Evolutionary conservation across 2,113 vertebrate species (phyloP).

Genomic region (Gymnorhina tibicen): DNA sequence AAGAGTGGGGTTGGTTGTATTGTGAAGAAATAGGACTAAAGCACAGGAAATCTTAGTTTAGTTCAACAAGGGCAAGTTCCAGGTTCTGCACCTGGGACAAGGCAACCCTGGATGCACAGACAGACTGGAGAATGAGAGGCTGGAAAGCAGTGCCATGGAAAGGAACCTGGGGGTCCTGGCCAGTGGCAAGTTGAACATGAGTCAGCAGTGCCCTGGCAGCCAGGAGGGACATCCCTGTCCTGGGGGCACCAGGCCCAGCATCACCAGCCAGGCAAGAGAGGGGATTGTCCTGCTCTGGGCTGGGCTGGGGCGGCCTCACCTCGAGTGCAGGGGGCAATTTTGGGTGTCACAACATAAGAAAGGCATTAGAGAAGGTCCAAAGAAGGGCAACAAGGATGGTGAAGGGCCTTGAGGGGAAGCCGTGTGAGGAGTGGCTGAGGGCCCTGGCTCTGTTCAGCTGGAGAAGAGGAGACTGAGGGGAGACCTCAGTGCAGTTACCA

Average conservation of each 20-base stretch:
- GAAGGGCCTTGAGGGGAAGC: background rate
- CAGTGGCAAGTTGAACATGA: background rate
- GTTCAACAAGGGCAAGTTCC: rapidly evolving
- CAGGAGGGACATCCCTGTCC: background rate
- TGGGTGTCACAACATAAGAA: rapidly evolving
- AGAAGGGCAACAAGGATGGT: rapidly evolving
- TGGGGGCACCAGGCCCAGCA: background rate
- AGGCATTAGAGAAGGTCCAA: too few species aligned
- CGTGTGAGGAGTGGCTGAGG: rapidly evolving
- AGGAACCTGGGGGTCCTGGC: background rate
- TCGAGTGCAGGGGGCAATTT: rapidly evolving
- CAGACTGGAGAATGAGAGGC: background rate
- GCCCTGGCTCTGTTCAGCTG: background rate
- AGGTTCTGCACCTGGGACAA: rapidly evolving
- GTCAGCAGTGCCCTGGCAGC: background rate
- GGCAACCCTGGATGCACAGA: rapidly evolving
- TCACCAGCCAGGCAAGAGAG: rapidly evolving
- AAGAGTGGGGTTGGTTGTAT: rapidly evolving
- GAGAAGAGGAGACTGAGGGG: background rate
- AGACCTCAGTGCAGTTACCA: rapidly evolving
- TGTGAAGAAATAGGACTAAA: background rate
- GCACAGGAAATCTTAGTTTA: background rate
- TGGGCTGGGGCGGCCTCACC: rapidly evolving
- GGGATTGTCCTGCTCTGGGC: background rate
- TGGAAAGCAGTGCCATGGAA: background rate